phyloP scores from a whole-genome alignment of 1,140 invertebrate species.

The Diabrotica virgifera region DNA sequence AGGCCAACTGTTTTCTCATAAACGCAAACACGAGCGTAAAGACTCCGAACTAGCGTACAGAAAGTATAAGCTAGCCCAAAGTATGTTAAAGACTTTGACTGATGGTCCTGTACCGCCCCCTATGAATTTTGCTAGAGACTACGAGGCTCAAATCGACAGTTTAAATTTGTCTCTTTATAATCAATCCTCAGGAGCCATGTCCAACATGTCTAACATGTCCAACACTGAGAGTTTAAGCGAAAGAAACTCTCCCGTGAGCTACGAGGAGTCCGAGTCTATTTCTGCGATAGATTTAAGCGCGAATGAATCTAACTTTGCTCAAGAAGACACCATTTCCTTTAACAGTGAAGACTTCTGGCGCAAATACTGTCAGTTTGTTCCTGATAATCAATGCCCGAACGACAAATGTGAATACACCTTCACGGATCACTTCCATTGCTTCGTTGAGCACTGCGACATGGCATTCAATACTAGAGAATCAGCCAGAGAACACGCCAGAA shows the following conservation, averaged over 20 bases:
- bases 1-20: conserved; percentile 96
- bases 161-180: conserved; percentile 39
- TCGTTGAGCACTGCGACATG: conserved; percentile 63
- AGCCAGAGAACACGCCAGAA: conserved; percentile 79
- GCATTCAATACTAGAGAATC: conserved; percentile 73
- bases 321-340: conserved; percentile 36
- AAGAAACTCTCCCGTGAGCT: conserved; percentile 44
- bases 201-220: conserved; percentile 28
- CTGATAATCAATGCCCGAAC: conserved; percentile 50
- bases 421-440: conserved; percentile 78
- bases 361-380: conserved; percentile 60
- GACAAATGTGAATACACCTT: conserved; percentile 68
- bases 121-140: conserved; percentile 36
- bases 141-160: conserved; percentile 39
- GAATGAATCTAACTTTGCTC: conserved; percentile 39
- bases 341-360: conserved; percentile 57
- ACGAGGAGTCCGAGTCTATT: conserved; percentile 41
- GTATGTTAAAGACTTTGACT: conserved; percentile 48
- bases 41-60: conserved; percentile 83
- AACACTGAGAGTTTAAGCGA: conserved; percentile 46
- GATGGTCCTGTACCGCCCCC: conserved; percentile 34
- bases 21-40: conserved; percentile 92
- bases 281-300: conserved; percentile 48
- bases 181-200: conserved; percentile 31
- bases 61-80: conserved; percentile 63